phyloP scores from a whole-genome alignment of 2,797 vertebrate genomes.

The Tokudaia tokunoshimensis region DNA sequence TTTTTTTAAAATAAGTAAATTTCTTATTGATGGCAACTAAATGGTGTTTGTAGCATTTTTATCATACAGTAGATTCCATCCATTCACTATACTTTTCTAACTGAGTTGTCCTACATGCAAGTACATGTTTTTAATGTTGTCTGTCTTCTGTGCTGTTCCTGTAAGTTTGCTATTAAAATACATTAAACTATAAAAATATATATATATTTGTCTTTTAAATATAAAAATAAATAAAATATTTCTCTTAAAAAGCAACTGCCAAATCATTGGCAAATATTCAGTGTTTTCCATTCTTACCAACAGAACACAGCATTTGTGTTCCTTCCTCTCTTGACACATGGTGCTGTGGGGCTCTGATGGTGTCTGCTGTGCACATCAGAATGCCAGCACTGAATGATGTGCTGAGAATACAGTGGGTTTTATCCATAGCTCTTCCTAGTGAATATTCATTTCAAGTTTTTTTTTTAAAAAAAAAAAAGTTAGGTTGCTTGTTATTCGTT shows the following conservation, averaged over 20 bases:
- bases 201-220: too few species aligned
- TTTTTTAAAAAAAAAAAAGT: not conserved
- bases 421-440: not conserved
- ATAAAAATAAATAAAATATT: too few species aligned
- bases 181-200: conserved; percentile 87
- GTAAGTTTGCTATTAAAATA: conserved; percentile 94
- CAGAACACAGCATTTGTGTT: too few species aligned
- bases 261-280: too few species aligned
- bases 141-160: conserved; percentile 92
- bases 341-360: too few species aligned
- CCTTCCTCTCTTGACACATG: too few species aligned
- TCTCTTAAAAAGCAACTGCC: too few species aligned
- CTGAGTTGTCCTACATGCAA: conserved; percentile 91
- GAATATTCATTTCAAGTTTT: not conserved
- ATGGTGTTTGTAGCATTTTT: conserved; percentile 91
- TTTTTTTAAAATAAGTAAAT: conserved; percentile 90
- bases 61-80: conserved; percentile 89
- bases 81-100: conserved; percentile 77
- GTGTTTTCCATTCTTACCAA: too few species aligned
- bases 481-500: not conserved
- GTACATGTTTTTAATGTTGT: conserved; percentile 85
- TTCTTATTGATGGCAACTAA: conserved; percentile 91
- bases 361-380: too few species aligned
- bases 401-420: not conserved
- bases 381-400: too few species aligned